Conservation (phyloP, 2,797 vertebrate species). For the Ctenopoma kingsleyae region DNA sequence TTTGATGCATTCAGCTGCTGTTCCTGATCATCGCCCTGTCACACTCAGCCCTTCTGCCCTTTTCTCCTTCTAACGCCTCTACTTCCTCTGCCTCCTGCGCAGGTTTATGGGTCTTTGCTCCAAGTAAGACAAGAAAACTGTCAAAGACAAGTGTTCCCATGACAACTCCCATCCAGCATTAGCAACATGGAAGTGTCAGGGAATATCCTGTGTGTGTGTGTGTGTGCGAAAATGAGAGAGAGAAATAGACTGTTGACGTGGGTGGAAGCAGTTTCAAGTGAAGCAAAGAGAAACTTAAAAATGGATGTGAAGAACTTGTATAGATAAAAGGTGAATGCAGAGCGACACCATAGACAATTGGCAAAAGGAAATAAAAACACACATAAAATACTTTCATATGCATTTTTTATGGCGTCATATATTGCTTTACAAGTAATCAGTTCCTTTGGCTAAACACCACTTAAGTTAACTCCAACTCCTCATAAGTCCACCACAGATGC, state of each 20-base stretch:
- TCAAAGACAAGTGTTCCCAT: slow-evolving; percentile 77
- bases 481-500: not conserved
- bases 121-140: slow-evolving; percentile 43
- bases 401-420: not conserved
- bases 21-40: not conserved
- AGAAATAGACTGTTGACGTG: slow-evolving; percentile 24
- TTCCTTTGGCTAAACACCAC: not conserved
- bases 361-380: not conserved
- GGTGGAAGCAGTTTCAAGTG: slow-evolving; percentile 34
- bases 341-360: not conserved
- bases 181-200: slow-evolving; percentile 43
- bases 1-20: not conserved
- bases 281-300: slow-evolving; percentile 18
- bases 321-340: slow-evolving; percentile 12
- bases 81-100: slow-evolving; percentile 36
- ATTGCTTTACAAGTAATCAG: not conserved
- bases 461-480: not conserved
- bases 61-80: slow-evolving; percentile 12
- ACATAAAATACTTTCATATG: not conserved
- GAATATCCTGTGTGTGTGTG: slow-evolving; percentile 28
- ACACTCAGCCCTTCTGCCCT: slow-evolving; percentile 6
- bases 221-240: slow-evolving; percentile 1
- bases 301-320: slow-evolving; percentile 23
- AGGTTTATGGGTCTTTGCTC: slow-evolving; percentile 48
- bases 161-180: slow-evolving; percentile 68